Evolutionary conservation across 2,888 invertebrate species (phyloP).

Genomic region (Chloromyia formosa): DNA sequence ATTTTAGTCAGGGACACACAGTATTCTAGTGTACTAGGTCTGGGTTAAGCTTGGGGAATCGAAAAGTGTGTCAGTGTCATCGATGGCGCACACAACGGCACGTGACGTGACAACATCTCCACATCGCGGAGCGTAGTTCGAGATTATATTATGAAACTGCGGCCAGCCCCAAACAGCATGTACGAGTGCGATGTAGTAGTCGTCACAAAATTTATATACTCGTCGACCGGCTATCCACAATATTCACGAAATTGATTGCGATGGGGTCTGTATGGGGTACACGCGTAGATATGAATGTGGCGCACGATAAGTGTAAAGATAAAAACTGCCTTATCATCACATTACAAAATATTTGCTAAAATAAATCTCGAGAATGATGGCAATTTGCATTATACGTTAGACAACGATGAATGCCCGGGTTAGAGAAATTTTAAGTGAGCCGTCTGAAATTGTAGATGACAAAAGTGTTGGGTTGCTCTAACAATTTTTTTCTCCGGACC

Average conservation of each 20-base stretch:
- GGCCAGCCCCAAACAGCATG: background rate
- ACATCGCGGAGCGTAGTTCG: background rate
- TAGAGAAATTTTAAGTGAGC: background rate
- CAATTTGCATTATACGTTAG: slow-evolving; percentile 6
- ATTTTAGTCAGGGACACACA: slow-evolving; percentile 45
- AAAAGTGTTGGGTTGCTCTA: too few species aligned
- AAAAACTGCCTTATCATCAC: slow-evolving; percentile 24
- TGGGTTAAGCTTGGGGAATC: slow-evolving; percentile 49
- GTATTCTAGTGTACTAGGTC: slow-evolving; percentile 52
- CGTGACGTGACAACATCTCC: slow-evolving; percentile 38
- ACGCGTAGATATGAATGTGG: background rate
- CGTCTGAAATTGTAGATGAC: background rate
- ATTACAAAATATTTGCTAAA: slow-evolving; percentile 23
- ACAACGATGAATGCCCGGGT: background rate
- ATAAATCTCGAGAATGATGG: slow-evolving; percentile 16
- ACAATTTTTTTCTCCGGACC: too few species aligned
- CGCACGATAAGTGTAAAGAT: slow-evolving; percentile 4
- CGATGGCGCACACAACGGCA: slow-evolving; percentile 37
- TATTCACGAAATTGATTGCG: background rate
- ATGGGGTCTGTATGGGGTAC: background rate
- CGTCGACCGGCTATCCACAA: background rate
- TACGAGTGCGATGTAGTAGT: background rate
- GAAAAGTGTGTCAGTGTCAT: slow-evolving; percentile 50
- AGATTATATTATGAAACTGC: slow-evolving; percentile 23
- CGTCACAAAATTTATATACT: background rate